Conservation (phyloP, 2,113 vertebrate species). For the Jacana jacana region DNA sequence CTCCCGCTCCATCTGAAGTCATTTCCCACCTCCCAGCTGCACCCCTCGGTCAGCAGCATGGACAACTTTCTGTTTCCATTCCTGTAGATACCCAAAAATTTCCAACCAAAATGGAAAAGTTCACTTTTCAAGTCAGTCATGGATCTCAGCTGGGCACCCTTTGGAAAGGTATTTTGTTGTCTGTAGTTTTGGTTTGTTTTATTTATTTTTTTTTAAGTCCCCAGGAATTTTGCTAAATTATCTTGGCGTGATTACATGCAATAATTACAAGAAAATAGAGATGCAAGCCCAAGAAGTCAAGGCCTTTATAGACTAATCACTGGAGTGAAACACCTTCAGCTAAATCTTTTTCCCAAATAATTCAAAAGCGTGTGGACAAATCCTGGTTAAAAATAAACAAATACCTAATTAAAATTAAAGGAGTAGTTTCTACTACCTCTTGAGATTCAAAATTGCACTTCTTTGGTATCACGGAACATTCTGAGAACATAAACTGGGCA, state of each 20-base stretch:
- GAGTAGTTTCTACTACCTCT: background rate
- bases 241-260: background rate
- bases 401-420: background rate
- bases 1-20: background rate
- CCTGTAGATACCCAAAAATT: background rate
- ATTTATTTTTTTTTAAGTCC: background rate
- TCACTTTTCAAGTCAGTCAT: background rate
- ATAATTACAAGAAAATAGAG: conserved; percentile 8
- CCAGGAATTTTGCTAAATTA: background rate
- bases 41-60: background rate
- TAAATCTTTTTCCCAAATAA: background rate
- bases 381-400: background rate
- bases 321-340: background rate
- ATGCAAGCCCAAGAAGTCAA: background rate
- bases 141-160: background rate
- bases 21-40: background rate
- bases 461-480: background rate
- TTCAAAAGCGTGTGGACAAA: background rate
- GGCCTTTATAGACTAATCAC: background rate
- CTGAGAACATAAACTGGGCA: background rate
- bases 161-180: background rate
- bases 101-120: background rate
- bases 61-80: background rate
- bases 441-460: background rate
- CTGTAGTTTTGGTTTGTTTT: background rate